A percentile compares a stretch with the other conserved stretches of the same genome.
Evolutionary conservation across 2,113 vertebrate genomes (phyloP).

Genomic region (Hemichromis elongatus): DNA sequence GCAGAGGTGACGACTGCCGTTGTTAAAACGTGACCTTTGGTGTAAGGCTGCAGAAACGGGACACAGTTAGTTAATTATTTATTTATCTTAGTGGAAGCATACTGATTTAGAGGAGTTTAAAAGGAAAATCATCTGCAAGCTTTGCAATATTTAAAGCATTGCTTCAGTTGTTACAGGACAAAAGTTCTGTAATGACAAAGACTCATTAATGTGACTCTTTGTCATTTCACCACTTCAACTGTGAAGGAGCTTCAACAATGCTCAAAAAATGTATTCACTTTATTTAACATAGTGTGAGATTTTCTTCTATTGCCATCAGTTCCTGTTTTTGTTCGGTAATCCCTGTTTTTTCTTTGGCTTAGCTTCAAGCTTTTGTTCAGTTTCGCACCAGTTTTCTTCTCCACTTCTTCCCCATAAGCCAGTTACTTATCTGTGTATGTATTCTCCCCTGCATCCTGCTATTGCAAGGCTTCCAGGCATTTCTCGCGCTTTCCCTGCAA

Average conservation of each 20-base stretch:
- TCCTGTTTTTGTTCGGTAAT: background rate
- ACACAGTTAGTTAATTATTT: background rate
- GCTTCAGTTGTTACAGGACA: background rate
- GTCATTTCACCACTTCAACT: background rate
- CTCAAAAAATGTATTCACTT: background rate
- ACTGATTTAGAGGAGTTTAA: background rate
- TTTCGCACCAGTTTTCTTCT: background rate
- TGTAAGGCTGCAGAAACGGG: background rate
- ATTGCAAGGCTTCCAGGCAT: background rate
- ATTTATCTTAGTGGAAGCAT: background rate
- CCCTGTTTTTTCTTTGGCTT: background rate
- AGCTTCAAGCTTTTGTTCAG: background rate
- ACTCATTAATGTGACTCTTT: background rate
- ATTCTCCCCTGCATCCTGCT: background rate
- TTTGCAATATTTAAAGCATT: background rate
- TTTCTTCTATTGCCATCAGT: background rate
- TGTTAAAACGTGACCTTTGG: constrained; percentile 40
- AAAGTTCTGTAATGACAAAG: background rate
- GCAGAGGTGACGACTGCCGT: background rate
- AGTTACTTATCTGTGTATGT: accelerated
- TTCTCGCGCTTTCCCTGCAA: background rate
- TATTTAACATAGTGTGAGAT: background rate
- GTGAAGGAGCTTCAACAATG: background rate
- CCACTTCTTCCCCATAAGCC: background rate
- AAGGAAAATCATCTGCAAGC: background rate